Percentiles rank a stretch among this genome's conserved stretches.
phyloP scores from a whole-genome alignment of 1,140 invertebrate genomes.

The Drosophila aff. region DNA sequence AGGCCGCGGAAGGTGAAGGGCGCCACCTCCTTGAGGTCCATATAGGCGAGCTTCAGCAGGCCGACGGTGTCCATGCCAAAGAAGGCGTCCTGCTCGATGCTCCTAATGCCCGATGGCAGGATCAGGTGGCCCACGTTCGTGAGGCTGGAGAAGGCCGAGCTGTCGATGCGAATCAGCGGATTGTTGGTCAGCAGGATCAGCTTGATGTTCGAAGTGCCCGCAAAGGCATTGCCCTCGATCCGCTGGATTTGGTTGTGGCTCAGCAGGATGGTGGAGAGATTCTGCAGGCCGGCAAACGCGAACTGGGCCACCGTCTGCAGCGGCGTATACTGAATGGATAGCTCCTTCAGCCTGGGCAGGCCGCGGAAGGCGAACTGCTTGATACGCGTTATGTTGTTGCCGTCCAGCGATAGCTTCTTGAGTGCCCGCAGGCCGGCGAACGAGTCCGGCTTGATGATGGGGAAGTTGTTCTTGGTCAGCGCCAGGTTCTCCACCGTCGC shows the following conservation, averaged over 20 bases:
- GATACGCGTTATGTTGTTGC: slow-evolving; percentile 92
- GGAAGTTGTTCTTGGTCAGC: slow-evolving; percentile 92
- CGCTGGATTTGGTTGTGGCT: slow-evolving; percentile 92
- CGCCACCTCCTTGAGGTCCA: slow-evolving; percentile 90
- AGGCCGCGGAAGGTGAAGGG: slow-evolving; percentile 91
- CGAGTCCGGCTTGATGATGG: slow-evolving; percentile 91
- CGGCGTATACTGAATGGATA: slow-evolving; percentile 93
- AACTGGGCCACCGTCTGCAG: slow-evolving; percentile 91
- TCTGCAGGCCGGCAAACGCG: slow-evolving; percentile 92
- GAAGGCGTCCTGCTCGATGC: slow-evolving; percentile 91
- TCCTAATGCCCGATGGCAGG: slow-evolving; percentile 90
- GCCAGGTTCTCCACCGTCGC: slow-evolving; percentile 92
- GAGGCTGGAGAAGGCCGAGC: slow-evolving; percentile 92
- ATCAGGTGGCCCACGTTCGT: slow-evolving; percentile 91
- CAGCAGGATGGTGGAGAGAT: slow-evolving; percentile 90
- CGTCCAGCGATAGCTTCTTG: slow-evolving; percentile 91
- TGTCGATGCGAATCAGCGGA: slow-evolving; percentile 90
- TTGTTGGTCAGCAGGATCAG: slow-evolving; percentile 91
- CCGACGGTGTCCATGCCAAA: slow-evolving; percentile 92
- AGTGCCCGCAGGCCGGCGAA: slow-evolving; percentile 90
- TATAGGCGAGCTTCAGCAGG: slow-evolving; percentile 91
- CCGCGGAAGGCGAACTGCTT: slow-evolving; percentile 93
- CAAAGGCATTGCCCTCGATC: slow-evolving; percentile 92
- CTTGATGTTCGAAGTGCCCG: slow-evolving; percentile 92
- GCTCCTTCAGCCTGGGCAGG: slow-evolving; percentile 89